A percentile compares a stretch with the other conserved stretches of the same genome.
Conservation (phyloP, 2,797 vertebrate genomes). For the Dryobates pubescens region DNA sequence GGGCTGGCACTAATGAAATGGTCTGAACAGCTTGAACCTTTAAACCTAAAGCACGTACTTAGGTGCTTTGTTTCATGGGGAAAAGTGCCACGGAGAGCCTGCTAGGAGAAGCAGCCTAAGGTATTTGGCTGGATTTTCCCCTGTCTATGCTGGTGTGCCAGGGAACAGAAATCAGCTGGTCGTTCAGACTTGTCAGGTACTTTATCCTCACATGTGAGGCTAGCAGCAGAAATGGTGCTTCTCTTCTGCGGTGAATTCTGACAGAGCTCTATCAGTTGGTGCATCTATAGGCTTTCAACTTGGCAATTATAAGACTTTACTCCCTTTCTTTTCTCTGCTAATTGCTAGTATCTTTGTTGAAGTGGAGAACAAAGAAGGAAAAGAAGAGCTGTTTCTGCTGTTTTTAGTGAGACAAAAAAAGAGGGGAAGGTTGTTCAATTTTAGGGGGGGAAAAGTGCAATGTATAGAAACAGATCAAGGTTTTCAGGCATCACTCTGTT, state of each 20-base stretch:
- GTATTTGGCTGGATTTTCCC: background rate
- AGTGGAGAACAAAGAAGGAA: background rate
- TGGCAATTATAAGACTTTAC: background rate
- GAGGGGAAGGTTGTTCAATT: background rate
- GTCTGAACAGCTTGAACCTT: background rate
- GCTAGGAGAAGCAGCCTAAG: background rate
- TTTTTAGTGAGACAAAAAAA: background rate
- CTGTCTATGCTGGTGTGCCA: background rate
- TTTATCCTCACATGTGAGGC: background rate
- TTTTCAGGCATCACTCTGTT: background rate
- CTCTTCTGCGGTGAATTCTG: background rate
- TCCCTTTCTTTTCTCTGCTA: background rate
- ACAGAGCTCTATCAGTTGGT: background rate
- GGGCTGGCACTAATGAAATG: background rate
- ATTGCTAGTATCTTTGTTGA: conserved; percentile 14
- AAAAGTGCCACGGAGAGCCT: background rate
- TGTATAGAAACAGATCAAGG: background rate
- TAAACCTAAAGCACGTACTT: background rate
- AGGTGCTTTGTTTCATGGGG: background rate
- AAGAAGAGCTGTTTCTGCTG: background rate
- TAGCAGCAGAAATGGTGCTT: background rate
- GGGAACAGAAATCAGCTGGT: background rate
- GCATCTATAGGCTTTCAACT: background rate
- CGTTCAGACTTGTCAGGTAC: background rate
- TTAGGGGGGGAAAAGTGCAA: background rate